Conservation (phyloP, 2,888 invertebrate genomes). For the Cordilura impudica region DNA sequence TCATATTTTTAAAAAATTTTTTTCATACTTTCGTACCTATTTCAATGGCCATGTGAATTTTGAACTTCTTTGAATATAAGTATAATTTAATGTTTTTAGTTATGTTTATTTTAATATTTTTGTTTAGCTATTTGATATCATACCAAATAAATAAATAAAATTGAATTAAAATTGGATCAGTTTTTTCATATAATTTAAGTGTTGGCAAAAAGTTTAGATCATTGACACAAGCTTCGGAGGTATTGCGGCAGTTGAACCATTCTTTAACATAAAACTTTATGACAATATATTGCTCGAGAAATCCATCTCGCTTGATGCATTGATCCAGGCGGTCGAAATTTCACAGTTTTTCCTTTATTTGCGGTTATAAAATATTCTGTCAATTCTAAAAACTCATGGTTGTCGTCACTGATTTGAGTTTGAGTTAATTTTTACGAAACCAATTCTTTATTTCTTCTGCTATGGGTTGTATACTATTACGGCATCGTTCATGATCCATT, state of each 20-base stretch:
- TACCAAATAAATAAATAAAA: too few species aligned
- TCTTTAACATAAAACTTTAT: background rate
- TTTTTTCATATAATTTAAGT: background rate
- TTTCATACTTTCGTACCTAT: too few species aligned
- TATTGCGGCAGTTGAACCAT: background rate
- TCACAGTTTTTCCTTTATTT: conserved; percentile 17
- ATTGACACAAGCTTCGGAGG: background rate
- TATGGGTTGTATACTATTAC: conserved; percentile 1
- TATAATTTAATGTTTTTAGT: too few species aligned
- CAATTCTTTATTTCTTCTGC: too few species aligned
- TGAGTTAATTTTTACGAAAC: conserved; percentile 1
- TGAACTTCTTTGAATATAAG: too few species aligned
- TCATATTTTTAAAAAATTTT: too few species aligned
- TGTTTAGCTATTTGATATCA: too few species aligned
- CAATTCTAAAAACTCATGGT: conserved; percentile 6
- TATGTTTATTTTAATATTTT: too few species aligned
- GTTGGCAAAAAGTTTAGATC: conserved; percentile 5
- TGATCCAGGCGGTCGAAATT: background rate
- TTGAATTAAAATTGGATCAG: conserved; percentile 25
- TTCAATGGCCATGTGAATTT: too few species aligned
- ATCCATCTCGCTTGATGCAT: background rate
- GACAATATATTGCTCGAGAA: background rate
- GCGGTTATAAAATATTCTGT: conserved; percentile 17
- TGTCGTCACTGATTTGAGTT: background rate
- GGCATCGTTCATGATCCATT: conserved; percentile 1